Evolutionary conservation across 1,140 invertebrate genomes (phyloP), one percentile per base, ranked within the genome.

Genomic region (Cyphomyrmex costatus): DNA sequence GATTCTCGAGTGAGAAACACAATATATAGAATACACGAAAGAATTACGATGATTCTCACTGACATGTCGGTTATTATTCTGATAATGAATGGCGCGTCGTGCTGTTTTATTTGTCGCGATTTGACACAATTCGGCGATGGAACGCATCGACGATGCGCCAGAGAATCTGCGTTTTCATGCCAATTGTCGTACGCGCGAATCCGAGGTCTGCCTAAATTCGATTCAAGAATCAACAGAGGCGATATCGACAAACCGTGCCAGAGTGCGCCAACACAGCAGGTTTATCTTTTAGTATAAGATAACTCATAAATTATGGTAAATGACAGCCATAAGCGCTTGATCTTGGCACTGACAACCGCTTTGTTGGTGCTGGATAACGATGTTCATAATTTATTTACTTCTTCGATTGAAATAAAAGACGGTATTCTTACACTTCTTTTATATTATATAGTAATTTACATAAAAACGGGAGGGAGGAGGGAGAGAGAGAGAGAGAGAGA

Each of bases 281-380:
- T 82, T 49, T 42, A 58, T 82, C 51, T 42, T 36, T 21, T 33
- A 3, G 24, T 60, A 80, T 56, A 16, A 46, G 65, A 71, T 70
- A 82, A 82, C 12, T 73, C 66, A 19, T 82, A 73, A 82, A 82
- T 71, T 27, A 6, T 42, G 16, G 1, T 58, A 71, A 82, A 82
- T 60, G 12, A n/a, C 24, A 46, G 53, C 24, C 49, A 60, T 30
- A 73, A 82, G 36, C 51, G 36, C 79, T 73, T 30, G 24, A 73
- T 49, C 60, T 53, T 73, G 53, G 24, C 79, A 82, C 4, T 33
- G 53, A 30, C 24, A 42, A 33, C 8, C 16, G 10, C 6, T 27
- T 24, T 16, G 65, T 8, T 14, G 42, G 19, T 6, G 27, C 16
- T 1, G 36, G 27, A 46, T 14, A 58, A 82, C 46, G n/a, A 46